Percentiles rank a stretch among this genome's conserved stretches.
Conservation (phyloP, 1,140 invertebrate genomes). For the Dinothrombium tinctorium region DNA sequence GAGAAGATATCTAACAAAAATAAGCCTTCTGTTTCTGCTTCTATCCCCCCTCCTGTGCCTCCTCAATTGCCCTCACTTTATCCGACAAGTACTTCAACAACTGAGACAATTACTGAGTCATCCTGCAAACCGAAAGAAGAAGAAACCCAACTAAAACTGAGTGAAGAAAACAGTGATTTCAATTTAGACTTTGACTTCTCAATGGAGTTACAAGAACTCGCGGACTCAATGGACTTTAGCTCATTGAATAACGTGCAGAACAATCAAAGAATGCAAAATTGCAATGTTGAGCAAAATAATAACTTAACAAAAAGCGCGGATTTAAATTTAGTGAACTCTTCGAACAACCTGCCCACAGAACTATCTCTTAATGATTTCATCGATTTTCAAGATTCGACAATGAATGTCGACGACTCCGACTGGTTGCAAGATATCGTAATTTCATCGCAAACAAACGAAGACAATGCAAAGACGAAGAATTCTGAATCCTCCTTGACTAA, state of each 20-base stretch:
- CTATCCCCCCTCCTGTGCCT: neutral
- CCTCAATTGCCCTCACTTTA: neutral
- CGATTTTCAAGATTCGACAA: slow-evolving; percentile 24
- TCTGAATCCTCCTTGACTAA: neutral
- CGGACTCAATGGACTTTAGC: neutral
- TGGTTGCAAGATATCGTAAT: slow-evolving; percentile 43
- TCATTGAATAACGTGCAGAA: neutral
- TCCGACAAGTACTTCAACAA: too few relatives aligned
- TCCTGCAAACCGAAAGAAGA: neutral
- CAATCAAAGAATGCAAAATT: neutral
- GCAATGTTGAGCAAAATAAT: neutral
- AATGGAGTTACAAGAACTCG: neutral
- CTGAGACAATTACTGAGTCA: neutral
- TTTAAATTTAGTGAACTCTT: neutral
- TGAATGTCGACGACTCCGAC: slow-evolving; percentile 42
- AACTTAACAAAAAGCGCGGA: neutral
- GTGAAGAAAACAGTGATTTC: neutral
- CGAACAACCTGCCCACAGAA: too few relatives aligned
- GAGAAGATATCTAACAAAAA: neutral
- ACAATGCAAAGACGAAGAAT: slow-evolving; percentile 5
- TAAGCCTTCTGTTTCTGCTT: neutral
- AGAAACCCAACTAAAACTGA: too few relatives aligned
- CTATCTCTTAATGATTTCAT: slow-evolving; percentile 5
- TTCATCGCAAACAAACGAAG: slow-evolving; percentile 18
- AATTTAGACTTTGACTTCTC: neutral